Evolutionary conservation across 2,113 vertebrate genomes (phyloP), one percentile per base, ranked within the genome.

Genomic region (Limanda limanda): DNA sequence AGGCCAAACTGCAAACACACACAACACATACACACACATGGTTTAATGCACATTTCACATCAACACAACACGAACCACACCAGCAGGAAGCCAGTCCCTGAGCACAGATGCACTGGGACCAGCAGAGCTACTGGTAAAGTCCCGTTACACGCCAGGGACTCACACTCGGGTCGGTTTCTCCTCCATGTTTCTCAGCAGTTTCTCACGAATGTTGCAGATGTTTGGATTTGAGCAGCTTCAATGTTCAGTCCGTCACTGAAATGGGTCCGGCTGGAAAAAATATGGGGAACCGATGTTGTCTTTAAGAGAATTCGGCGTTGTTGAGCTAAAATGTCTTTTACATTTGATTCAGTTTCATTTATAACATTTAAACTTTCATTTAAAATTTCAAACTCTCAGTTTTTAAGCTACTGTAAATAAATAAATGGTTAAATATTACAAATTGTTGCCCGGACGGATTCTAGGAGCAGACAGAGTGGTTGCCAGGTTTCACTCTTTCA

Each of bases 121-220:
- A 7, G 31, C 31, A 31, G 31, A 5, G 6, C 6, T 31, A 5
- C 47, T 13, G 47, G 5, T 48, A 1, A 14, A 48, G 47, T 48
- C 47, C 47, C 0, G 47, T 15, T 48, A 1, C 6, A 31, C 31
- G 31, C 6, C 5, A 0, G 6, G 31, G 47, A 91, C 95, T 94
- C 74, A 95, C 95, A 95, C 90, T 92, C 90, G 86, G 8, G 94
- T 62, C 3, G 93, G 89, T 25, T 89, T 74, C 0, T 94, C 94
- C 2, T 51, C 88, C 94, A 95, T 95, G 1, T 47, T n/a, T 70
- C 15, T 1, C 3, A 6, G 0, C 24, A 58, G 57, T 48, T 54
- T 20, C 56, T 3, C 5, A 14, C n/a, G 2, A 2, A 57, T 54
- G 1, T 65, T 1, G 11, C 77, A 73, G 56, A 1, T 37, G 10